Evolutionary conservation across 2,113 vertebrate species (phyloP).

Genomic region (Stictonetta naevosa): DNA sequence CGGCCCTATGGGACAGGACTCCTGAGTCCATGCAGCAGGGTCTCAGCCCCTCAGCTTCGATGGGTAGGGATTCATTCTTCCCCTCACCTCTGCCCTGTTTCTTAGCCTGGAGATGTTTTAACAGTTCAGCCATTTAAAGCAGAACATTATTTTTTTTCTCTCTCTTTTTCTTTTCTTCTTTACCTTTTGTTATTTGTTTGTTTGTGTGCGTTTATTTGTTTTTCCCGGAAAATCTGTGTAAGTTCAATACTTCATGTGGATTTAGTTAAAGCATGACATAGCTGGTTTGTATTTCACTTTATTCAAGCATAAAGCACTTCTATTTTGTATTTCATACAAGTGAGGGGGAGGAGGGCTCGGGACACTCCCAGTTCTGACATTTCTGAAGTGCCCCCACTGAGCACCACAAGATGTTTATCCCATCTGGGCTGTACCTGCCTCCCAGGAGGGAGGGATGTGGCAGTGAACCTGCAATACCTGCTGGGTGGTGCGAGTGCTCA

Average conservation of each 20-base stretch:
- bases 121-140: not conserved
- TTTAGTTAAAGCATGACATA: not conserved
- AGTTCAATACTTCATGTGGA: not conserved
- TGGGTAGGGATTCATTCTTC: not conserved
- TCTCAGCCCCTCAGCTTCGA: not conserved
- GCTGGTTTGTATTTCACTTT: not conserved
- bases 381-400: not conserved
- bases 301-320: not conserved
- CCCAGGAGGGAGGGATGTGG: not conserved
- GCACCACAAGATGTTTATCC: not conserved
- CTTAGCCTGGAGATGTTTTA: not conserved
- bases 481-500: not conserved
- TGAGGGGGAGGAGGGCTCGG: accelerated
- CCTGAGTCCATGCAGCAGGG: not conserved
- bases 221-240: not conserved
- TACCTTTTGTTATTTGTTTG: too few relatives aligned
- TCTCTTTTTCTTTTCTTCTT: too few relatives aligned
- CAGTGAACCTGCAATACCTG: not conserved
- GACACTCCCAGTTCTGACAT: not conserved
- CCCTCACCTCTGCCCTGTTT: not conserved
- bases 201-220: not conserved
- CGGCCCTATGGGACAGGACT: not conserved
- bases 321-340: not conserved
- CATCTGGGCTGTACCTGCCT: not conserved
- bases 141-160: not conserved